These are phyloP conservation scores for Cyprinodon diabolis DNA, from an alignment of 2,797 vertebrate species.

Conservation along the genomic window DNA sequence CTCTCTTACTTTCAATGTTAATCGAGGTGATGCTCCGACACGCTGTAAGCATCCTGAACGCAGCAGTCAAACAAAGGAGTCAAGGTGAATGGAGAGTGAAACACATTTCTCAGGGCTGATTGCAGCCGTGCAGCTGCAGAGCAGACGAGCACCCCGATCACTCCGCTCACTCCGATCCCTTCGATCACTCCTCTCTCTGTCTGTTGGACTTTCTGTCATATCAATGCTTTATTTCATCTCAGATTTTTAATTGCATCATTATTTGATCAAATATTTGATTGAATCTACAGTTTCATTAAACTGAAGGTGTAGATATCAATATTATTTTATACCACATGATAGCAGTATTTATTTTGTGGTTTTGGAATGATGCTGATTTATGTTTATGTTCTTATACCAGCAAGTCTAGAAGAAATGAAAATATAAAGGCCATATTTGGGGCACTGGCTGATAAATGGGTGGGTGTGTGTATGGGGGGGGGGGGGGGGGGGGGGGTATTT, in stretches of 20 bases:
- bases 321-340: neutral
- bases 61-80: constrained; percentile 57
- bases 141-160: neutral
- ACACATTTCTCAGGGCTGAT: neutral
- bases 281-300: neutral
- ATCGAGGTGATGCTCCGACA: constrained; percentile 61
- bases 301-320: neutral
- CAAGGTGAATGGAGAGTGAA: constrained; percentile 43
- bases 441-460: neutral
- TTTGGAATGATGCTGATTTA: neutral
- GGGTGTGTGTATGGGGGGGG: too few species aligned
- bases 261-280: neutral
- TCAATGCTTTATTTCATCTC: neutral
- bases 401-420: neutral
- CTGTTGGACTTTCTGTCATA: neutral
- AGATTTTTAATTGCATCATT: neutral
- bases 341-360: neutral
- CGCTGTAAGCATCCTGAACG: constrained; percentile 56
- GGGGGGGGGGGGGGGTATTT: too few species aligned
- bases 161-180: too few species aligned
- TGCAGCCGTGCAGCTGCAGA: neutral
- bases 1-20: constrained; percentile 38
- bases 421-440: too few species aligned
- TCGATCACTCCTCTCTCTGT: neutral
- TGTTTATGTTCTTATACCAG: neutral